Evolutionary conservation across 2,888 invertebrate genomes (phyloP).

Genomic region (Cremastinae sp.): DNA sequence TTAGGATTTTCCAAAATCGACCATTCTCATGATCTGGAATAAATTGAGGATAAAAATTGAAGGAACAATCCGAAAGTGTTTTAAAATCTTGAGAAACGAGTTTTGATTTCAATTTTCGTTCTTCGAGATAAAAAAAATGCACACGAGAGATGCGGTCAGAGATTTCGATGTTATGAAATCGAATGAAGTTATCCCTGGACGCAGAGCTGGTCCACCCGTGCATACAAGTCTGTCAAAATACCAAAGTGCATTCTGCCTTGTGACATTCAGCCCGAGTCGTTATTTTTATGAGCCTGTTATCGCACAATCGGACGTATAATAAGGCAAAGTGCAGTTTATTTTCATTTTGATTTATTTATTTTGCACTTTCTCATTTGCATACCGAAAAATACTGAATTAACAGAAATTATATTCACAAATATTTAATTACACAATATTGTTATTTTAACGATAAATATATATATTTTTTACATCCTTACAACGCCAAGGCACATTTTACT

Average conservation of each 20-base stretch:
- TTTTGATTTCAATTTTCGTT: neutral
- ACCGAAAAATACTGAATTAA: neutral
- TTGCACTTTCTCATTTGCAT: neutral
- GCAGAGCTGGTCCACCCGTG: neutral
- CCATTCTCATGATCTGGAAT: neutral
- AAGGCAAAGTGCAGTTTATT: too few relatives aligned
- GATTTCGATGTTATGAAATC: constrained; percentile 25
- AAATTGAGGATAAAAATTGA: too few relatives aligned
- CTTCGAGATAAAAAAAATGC: constrained; percentile 4
- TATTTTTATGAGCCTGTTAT: constrained; percentile 14
- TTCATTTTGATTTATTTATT: neutral
- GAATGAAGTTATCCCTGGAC: constrained; percentile 24
- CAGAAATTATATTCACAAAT: too few relatives aligned
- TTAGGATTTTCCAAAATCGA: neutral
- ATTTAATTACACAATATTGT: too few relatives aligned
- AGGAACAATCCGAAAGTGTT: too few relatives aligned
- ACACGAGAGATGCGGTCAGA: constrained; percentile 2
- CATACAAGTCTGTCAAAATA: constrained; percentile 20
- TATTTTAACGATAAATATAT: too few relatives aligned
- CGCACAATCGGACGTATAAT: too few relatives aligned
- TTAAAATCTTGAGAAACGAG: too few relatives aligned
- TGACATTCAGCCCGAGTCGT: constrained; percentile 6
- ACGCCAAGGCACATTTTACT: too few relatives aligned
- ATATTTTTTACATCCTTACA: too few relatives aligned
- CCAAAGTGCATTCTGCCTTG: neutral